Evolutionary conservation across 2,113 vertebrate species (phyloP).

Genomic region (Xenopus laevis): DNA sequence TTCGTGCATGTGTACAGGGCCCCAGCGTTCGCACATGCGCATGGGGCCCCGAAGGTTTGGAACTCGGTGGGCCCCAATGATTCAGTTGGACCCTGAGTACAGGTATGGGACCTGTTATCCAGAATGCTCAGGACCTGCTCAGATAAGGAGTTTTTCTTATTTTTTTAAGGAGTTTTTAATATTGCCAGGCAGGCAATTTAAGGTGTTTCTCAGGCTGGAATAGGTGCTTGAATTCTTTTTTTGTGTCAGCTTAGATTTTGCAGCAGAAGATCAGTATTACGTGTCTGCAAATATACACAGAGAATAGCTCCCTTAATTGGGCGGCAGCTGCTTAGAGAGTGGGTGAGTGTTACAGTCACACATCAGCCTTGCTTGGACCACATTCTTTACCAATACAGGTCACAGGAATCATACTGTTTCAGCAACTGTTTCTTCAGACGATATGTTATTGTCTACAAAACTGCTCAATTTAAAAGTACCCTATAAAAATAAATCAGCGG

Average conservation of each 20-base stretch:
- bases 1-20: too few relatives aligned
- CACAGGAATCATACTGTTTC: neutral
- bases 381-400: neutral
- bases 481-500: neutral
- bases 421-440: neutral
- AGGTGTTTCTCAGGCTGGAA: neutral
- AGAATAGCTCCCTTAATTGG: conserved; percentile 5
- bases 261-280: conserved; percentile 1
- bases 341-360: neutral
- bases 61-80: too few relatives aligned
- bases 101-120: too few relatives aligned
- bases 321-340: neutral
- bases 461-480: neutral
- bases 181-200: conserved; percentile 10
- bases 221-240: neutral
- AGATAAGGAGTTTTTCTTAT: too few relatives aligned
- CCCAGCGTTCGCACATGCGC: too few relatives aligned
- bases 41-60: too few relatives aligned
- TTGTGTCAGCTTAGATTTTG: conserved; percentile 24
- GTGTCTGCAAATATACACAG: conserved; percentile 8
- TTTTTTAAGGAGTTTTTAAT: too few relatives aligned
- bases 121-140: too few relatives aligned
- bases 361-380: neutral
- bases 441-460: neutral
- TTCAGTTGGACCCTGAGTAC: too few relatives aligned